Evolutionary conservation across 2,888 invertebrate genomes (phyloP), one percentile per base, ranked within the genome.

Genomic region (Polydrusus cervinus): DNA sequence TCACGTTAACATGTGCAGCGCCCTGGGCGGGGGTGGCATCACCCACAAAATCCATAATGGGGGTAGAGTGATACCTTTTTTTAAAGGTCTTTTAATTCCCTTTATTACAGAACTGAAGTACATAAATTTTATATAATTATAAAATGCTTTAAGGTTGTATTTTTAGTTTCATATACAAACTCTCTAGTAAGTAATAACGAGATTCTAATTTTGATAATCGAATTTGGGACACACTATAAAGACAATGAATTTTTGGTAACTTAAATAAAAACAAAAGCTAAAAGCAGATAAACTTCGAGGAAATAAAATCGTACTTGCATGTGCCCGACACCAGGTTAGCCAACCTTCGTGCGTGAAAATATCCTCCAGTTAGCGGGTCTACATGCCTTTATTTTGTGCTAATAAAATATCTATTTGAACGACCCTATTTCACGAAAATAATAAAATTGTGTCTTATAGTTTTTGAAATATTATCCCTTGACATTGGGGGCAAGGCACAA

Each of bases 381-480:
- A 65, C 20, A 55, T 70, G 64, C 34, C 75, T 61, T 66, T 66
- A 74, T 65, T 66, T 60, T 65, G 66, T 40, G 67, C 71, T 75
- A 67, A 71, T 75, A 71, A 75, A 71, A 71, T 75, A 75, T 71
- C 67, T 66, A 65, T 70, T 70, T 75, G 34, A 74, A 75, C 71
- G 67, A 67, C 61, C 53, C 47, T 60, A 45, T 66, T 72, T 49
- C 68, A 75, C 72, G 75, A 71, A 64, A 57, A 68, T 62, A 30
- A 60, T 61, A 77, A 76, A 55, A 71, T 45, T 49, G 20, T 51
- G 38, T 38, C 53, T 66, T 66, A 66, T 66, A 51, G 66, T 66
- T 66, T 66, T 53, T 51, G 51, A 66, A 51, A 66, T 66, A 51
- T 49, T 53, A 66, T 66, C 66, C 16, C 34, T 51, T 66, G 66